Evolutionary conservation across 2,888 invertebrate genomes (phyloP).

Genomic region (Cyclophora albipunctata): DNA sequence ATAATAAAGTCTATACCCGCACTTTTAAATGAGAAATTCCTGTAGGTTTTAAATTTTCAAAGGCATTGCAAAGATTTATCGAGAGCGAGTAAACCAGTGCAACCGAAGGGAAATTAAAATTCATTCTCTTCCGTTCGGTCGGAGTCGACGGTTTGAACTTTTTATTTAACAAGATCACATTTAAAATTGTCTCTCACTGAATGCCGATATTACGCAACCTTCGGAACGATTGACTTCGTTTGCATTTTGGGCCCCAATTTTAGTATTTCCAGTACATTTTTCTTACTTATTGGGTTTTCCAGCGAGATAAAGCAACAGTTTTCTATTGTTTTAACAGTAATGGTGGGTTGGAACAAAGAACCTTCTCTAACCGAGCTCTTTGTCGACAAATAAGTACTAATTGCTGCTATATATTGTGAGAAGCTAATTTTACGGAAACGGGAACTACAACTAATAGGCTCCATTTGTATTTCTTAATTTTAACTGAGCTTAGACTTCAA

Average conservation of each 20-base stretch:
- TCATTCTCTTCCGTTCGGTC: slow-evolving; percentile 16
- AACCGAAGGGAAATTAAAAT: slow-evolving; percentile 27
- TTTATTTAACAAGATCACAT: slow-evolving; percentile 11
- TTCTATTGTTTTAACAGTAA: too few species aligned
- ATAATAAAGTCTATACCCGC: slow-evolving; percentile 7
- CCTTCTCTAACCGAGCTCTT: too few species aligned
- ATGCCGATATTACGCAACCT: not conserved
- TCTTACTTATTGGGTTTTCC: too few species aligned
- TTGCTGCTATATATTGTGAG: too few species aligned
- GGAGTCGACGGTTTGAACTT: slow-evolving; percentile 10
- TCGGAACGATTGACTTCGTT: slow-evolving; percentile 1
- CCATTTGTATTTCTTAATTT: too few species aligned
- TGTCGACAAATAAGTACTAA: too few species aligned
- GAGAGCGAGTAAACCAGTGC: slow-evolving; percentile 13
- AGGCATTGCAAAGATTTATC: slow-evolving; percentile 13
- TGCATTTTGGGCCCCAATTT: slow-evolving; percentile 1
- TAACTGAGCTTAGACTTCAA: too few species aligned
- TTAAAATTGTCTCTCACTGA: slow-evolving; percentile 4
- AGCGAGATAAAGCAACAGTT: too few species aligned
- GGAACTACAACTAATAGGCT: too few species aligned
- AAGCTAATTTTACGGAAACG: too few species aligned
- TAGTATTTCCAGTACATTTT: too few species aligned
- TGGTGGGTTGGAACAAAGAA: too few species aligned
- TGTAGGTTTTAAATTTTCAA: slow-evolving; percentile 9
- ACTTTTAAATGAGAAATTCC: slow-evolving; percentile 9